phyloP scores from a whole-genome alignment of 2,888 invertebrate genomes.

The Charanyca ferruginea region DNA sequence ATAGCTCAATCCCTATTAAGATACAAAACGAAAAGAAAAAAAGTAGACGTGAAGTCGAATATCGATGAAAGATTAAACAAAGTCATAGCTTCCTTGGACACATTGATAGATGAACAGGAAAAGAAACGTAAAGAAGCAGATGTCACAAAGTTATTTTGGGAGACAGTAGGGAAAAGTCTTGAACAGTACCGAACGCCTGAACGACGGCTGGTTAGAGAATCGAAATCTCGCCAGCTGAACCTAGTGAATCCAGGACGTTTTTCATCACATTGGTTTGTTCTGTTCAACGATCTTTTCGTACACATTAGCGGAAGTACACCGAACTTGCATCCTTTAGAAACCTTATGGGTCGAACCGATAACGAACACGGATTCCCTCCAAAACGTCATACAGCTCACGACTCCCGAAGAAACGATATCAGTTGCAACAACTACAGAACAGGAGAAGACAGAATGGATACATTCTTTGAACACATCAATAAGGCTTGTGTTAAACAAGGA shows the following conservation, averaged over 20 bases:
- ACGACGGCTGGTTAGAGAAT: conserved; percentile 95
- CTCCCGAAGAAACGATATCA: conserved; percentile 95
- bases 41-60: conserved; percentile 81
- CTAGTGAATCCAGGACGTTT: conserved; percentile 94
- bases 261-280: conserved; percentile 95
- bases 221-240: conserved; percentile 93
- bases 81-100: conserved; percentile 91
- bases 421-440: conserved; percentile 93
- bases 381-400: conserved; percentile 93
- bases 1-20: conserved; percentile 91
- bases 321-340: conserved; percentile 93
- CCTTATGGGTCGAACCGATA: conserved; percentile 95
- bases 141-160: conserved; percentile 94
- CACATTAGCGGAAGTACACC: conserved; percentile 93
- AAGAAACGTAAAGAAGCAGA: conserved; percentile 93
- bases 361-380: conserved; percentile 92
- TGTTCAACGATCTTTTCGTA: conserved; percentile 95
- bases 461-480: conserved; percentile 94
- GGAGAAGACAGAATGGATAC: conserved; percentile 95
- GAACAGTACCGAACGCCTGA: conserved; percentile 92
- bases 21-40: conserved; percentile 85
- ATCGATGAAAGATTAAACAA: conserved; percentile 91
- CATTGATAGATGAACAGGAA: conserved; percentile 92
- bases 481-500: conserved; percentile 92
- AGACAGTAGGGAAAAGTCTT: conserved; percentile 92